phyloP scores from a whole-genome alignment of 2,888 invertebrate genomes.

The Ophraella communa region DNA sequence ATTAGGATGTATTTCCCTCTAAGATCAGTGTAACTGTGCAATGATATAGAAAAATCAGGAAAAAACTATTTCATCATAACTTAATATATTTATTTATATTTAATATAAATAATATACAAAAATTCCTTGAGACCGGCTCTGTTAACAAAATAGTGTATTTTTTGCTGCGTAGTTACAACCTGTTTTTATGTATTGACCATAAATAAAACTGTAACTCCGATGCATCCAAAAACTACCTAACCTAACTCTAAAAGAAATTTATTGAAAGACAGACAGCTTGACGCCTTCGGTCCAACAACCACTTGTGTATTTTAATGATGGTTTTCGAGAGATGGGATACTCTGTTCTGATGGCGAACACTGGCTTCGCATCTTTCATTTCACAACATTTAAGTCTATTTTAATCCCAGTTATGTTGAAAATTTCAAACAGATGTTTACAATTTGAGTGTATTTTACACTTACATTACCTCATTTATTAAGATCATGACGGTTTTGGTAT shows the following conservation, averaged over 20 bases:
- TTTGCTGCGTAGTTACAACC: neutral
- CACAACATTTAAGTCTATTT: slow-evolving; percentile 20
- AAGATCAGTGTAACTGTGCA: too few relatives aligned
- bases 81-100: neutral
- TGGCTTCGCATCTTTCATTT: neutral
- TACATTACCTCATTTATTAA: slow-evolving; percentile 1
- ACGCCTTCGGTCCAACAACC: slow-evolving; percentile 33
- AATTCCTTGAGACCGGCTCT: neutral
- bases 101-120: neutral
- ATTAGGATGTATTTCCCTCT: too few relatives aligned
- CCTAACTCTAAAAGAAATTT: slow-evolving; percentile 17
- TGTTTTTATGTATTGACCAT: neutral
- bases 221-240: slow-evolving; percentile 1
- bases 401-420: slow-evolving; percentile 6
- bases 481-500: neutral
- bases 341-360: slow-evolving; percentile 1
- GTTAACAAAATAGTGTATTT: neutral
- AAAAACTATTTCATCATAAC: too few relatives aligned
- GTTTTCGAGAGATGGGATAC: slow-evolving; percentile 13
- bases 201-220: slow-evolving; percentile 1
- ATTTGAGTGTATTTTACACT: slow-evolving; percentile 19
- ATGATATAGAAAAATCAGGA: too few relatives aligned
- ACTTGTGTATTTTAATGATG: slow-evolving; percentile 12
- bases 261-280: slow-evolving; percentile 45
- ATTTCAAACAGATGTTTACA: slow-evolving; percentile 18